Evolutionary conservation across 2,113 vertebrate genomes (phyloP).

Genomic region (Melanotaenia duboulayi): DNA sequence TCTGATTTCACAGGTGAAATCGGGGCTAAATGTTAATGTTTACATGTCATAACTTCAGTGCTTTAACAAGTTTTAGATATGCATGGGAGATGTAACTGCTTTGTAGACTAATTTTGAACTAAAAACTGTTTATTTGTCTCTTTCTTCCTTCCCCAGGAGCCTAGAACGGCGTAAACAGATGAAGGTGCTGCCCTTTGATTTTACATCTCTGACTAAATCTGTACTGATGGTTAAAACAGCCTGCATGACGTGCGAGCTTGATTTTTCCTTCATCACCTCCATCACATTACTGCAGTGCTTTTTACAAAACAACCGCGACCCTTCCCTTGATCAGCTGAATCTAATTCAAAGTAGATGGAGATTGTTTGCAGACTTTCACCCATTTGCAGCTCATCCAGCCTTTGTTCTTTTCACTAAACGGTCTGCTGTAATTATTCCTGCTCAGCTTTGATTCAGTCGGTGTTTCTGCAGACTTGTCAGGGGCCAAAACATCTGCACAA

Average conservation of each 20-base stretch:
- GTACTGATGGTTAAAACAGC: constrained; percentile 42
- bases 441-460: neutral
- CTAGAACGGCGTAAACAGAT: constrained; percentile 34
- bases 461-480: constrained; percentile 36
- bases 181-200: constrained; percentile 57
- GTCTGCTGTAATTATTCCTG: constrained; percentile 46
- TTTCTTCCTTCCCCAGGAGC: neutral
- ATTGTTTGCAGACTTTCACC: constrained; percentile 41
- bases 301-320: constrained; percentile 20
- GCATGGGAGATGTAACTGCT: too few relatives aligned
- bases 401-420: constrained; percentile 36
- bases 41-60: too few relatives aligned
- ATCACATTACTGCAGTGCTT: constrained; percentile 20
- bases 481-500: constrained; percentile 33
- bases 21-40: too few relatives aligned
- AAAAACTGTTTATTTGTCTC: neutral
- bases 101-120: too few relatives aligned
- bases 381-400: constrained; percentile 36
- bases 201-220: constrained; percentile 46
- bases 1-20: too few relatives aligned
- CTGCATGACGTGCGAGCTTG: constrained; percentile 30
- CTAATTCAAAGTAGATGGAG: constrained; percentile 24
- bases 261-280: neutral
- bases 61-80: too few relatives aligned
- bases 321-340: constrained; percentile 3